Conservation (phyloP, 2,888 invertebrate species). For the Leptinotarsa rubiginosa region DNA sequence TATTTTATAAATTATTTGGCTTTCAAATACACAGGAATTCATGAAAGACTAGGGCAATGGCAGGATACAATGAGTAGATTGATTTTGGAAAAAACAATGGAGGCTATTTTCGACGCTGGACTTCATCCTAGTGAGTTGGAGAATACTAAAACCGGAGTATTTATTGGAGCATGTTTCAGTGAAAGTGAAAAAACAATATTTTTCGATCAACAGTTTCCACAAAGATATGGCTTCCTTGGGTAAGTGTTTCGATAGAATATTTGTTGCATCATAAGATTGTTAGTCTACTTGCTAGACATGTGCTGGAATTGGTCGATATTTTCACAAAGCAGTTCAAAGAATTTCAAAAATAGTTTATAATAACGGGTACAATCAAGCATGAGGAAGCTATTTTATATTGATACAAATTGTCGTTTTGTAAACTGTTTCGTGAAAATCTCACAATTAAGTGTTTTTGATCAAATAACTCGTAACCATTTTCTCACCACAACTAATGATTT, state of each 20-base stretch:
- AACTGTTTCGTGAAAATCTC: no score
- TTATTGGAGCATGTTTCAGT: conserved; percentile 81
- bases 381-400: no score
- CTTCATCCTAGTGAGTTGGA: conserved; percentile 77
- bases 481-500: no score
- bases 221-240: conserved; percentile 70
- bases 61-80: conserved; percentile 72
- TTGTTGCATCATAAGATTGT: not conserved
- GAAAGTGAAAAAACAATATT: conserved; percentile 83
- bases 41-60: conserved; percentile 69
- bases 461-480: no score
- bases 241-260: conserved; percentile 50
- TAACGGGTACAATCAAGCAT: no score
- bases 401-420: no score
- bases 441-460: no score
- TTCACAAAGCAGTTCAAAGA: no score
- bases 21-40: conserved; percentile 45
- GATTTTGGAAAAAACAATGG: conserved; percentile 72
- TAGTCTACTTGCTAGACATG: no score
- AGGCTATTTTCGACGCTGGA: conserved; percentile 74
- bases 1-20: not conserved
- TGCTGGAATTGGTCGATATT: no score
- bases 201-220: conserved; percentile 75
- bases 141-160: conserved; percentile 83
- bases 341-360: no score